A percentile compares a stretch with the other conserved stretches of the same genome.
Conservation (phyloP, 1,140 invertebrate genomes). For the Bombus superbus region DNA sequence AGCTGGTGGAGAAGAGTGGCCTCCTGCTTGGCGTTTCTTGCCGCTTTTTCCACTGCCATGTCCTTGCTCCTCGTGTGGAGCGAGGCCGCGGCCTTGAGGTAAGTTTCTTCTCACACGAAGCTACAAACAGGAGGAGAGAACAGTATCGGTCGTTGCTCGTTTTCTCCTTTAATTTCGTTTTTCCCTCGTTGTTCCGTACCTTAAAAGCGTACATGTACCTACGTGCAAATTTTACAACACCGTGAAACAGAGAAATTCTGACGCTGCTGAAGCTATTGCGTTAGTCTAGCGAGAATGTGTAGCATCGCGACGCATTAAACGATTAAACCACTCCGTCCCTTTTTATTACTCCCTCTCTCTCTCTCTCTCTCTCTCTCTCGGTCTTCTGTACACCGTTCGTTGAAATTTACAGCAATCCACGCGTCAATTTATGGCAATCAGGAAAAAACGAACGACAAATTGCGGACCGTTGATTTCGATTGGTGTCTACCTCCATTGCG, state of each 20-base stretch:
- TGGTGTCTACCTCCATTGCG: too few relatives aligned
- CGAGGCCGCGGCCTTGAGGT: constrained; percentile 76
- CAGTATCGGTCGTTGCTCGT: rapidly evolving
- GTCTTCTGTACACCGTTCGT: neutral
- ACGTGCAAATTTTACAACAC: constrained; percentile 6
- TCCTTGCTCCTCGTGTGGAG: constrained; percentile 80
- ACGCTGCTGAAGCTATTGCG: too few relatives aligned
- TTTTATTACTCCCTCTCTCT: neutral
- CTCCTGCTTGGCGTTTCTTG: constrained; percentile 78
- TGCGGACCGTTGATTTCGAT: neutral
- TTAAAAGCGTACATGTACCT: too few relatives aligned
- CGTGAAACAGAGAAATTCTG: neutral
- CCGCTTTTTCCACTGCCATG: constrained; percentile 80
- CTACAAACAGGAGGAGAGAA: neutral
- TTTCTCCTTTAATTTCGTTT: too few relatives aligned
- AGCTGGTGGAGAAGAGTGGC: constrained; percentile 74
- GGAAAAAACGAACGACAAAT: neutral
- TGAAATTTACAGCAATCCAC: neutral
- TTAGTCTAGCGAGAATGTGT: neutral
- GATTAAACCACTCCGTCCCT: neutral
- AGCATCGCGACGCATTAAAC: neutral
- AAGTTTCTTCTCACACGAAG: neutral
- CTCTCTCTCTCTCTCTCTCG: rapidly evolving
- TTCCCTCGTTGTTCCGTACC: neutral
- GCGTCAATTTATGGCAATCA: neutral